Evolutionary conservation across 2,888 invertebrate genomes (phyloP), one percentile per base, ranked within the genome.

Genomic region (Cantharis lateralis): DNA sequence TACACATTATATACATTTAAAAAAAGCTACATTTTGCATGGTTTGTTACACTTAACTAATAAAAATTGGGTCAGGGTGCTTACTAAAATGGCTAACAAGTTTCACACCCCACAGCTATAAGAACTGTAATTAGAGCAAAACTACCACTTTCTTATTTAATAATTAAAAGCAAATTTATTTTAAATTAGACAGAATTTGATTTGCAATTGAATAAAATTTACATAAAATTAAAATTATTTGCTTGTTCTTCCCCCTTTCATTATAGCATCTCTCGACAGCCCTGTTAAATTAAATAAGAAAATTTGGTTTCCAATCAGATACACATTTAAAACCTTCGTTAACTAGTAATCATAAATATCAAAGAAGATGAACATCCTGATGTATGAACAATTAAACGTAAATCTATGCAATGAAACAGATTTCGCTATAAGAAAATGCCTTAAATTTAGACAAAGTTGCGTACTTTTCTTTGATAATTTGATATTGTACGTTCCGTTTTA

Each of bases 1-100:
- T 74, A 71, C 71, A 18, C 74, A 68, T 63, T n/a, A 48, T n/a
- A 5, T n/a, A 48, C 48, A 48, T 48, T 48, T 48, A n/a, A 48
- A 48, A 48, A n/a, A n/a, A 48, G 48, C 48, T 7, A n/a, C 48
- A 66, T 66, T 20, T 71, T 26, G 71, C 62, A 18, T 63, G 28
- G 62, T 32, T 32, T 70, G 13, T 70, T 15, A 18, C 18, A 61
- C 15, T 63, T 62, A 15, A 70, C 70, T 61, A n/a, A 48, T 20
- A 18, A 16, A 70, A 70, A 62, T 13, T 70, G 16, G 70, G 70
- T 62, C 62, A 48, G 48, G 48, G 48, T 48, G 48, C 13, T 48
- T 48, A 48, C 48, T n/a, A 48, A 48, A 48, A 48, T 48, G 48
- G 48, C 48, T 48, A 48, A 48, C 48, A 48, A 48, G n/a, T 48